Evolutionary conservation across 2,888 invertebrate species (phyloP), one percentile per base, ranked within the genome.

Genomic region (Hedychridium roseum): DNA sequence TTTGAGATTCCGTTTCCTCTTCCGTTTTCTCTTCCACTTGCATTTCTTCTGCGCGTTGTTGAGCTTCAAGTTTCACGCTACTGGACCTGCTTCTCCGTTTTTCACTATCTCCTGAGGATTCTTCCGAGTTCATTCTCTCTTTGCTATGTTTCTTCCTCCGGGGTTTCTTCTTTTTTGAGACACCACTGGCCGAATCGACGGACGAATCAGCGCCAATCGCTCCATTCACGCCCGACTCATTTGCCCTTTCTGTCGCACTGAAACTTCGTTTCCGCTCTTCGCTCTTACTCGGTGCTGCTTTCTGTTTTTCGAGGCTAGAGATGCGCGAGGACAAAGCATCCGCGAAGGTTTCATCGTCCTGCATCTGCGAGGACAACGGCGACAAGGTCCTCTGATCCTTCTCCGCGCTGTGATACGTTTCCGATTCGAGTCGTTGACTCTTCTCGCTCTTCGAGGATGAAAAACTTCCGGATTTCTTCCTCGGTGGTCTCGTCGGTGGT

Each of bases 401-500:
- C 16, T 68, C 69, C 1, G 78, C 78, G 37, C 79, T 79, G 43
- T 78, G 77, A 34, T 71, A 79, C 40, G 72, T 77, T 45, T 78
- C 79, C 1, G 78, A 74, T 32, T 74, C 71, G 3, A 60, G 40
- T 6, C 58, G 59, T n/a, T 59, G 57, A 43, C 65, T 71, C 34
- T 55, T 81, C 76, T 78, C 80, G 78, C 50, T 66, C 78, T 81
- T 57, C 64, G 80, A 57, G 63, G 80, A 64, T 66, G 80, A 60
- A 71, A 79, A 54, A 66, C 80, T 50, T 66, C 86, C 86, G 0
- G 88, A 86, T 74, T 89, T 89, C 60, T 85, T 88, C 27, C 90
- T 81, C 0, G 84, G 82, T 0, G 86, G 82, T 59, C 85, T 82
- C 42, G 82, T 80, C 0, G 87, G 87, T 49, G 84, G 83, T 12